Conservation (phyloP, 2,113 vertebrate genomes). For the Accipiter cooperii region DNA sequence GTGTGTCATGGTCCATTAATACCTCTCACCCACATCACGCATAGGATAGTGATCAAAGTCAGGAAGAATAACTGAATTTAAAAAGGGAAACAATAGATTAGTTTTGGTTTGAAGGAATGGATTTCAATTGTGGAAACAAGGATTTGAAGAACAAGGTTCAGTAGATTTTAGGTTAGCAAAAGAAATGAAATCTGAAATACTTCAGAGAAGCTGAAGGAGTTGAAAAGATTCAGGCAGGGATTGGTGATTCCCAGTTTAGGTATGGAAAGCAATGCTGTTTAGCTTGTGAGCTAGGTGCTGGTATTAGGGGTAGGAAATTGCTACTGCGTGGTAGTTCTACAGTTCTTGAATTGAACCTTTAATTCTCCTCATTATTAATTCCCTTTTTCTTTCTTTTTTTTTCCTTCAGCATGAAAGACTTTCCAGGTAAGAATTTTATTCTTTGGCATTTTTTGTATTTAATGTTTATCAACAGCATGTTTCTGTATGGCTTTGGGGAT, state of each 20-base stretch:
- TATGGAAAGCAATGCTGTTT: background rate
- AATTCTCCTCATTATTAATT: conserved; percentile 10
- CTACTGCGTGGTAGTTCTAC: background rate
- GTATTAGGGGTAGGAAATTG: background rate
- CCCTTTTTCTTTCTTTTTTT: conserved; percentile 26
- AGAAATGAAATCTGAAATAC: background rate
- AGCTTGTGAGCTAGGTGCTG: background rate
- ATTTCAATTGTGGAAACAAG: background rate
- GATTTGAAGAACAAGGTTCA: background rate
- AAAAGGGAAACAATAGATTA: background rate
- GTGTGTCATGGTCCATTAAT: rapidly evolving
- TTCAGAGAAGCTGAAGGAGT: background rate
- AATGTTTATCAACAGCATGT: background rate
- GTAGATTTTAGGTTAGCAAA: background rate
- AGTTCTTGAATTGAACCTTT: background rate
- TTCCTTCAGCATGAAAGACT: conserved; percentile 82
- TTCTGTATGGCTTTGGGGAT: background rate
- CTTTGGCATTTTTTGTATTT: background rate
- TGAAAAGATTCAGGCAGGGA: background rate
- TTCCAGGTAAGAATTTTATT: conserved; percentile 79
- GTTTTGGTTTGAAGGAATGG: background rate
- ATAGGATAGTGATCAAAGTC: background rate
- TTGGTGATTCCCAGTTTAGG: background rate
- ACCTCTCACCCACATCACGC: background rate
- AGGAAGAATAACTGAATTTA: background rate